Base-by-base conservation (phyloP, 2,113 vertebrate species). In the Apteryx mantelli region DNA sequence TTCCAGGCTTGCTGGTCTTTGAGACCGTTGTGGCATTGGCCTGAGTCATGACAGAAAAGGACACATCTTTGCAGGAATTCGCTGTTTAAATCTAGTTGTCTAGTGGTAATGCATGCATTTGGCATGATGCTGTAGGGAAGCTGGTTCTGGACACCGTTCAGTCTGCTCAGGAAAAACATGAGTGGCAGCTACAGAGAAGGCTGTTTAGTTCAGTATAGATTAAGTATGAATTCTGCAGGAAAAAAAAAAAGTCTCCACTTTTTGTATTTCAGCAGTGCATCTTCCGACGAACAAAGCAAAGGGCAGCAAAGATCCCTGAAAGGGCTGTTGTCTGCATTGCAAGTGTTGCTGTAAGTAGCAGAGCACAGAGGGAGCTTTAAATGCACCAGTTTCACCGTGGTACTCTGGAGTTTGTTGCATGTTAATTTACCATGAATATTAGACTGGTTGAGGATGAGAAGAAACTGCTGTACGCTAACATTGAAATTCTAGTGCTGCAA, bases 241-340 rank as follows among this genome's bases (percentile, higher is more conserved):
- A 32, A 16, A 17, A 34, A 58, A 58, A 10, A 3, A 8, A 6
- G 2, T 10, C 18, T 13, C 7, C 36, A 0, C 0, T 16, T 24
- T 5, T 4, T 48, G 0, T 34, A 3, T 56, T 64, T 38, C 65
- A 42, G 66, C 81, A 38, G 40, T 25, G 38, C 64, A 68, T 8
- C 58, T 58, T 68, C 77, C 1, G 3, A 56, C n/a, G 55, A 44
- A 5, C 26, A 83, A 82, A 93, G 89, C 82, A 96, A 93, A 95
- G 93, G 94, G 94, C 94, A 94, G 85, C 91, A 96, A 52, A 93
- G 46, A 25, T 36, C 84, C 17, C 71, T 11, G 50, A n/a, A 36
- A 46, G 28, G 11, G 34, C 32, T 50, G 32, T 18, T 13, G 78
- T 30, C 50, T 53, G 30, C 24, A 2, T 2, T 19, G 56, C 56